Evolutionary conservation across 2,888 invertebrate species (phyloP).

Genomic region (Melanophora roralis): DNA sequence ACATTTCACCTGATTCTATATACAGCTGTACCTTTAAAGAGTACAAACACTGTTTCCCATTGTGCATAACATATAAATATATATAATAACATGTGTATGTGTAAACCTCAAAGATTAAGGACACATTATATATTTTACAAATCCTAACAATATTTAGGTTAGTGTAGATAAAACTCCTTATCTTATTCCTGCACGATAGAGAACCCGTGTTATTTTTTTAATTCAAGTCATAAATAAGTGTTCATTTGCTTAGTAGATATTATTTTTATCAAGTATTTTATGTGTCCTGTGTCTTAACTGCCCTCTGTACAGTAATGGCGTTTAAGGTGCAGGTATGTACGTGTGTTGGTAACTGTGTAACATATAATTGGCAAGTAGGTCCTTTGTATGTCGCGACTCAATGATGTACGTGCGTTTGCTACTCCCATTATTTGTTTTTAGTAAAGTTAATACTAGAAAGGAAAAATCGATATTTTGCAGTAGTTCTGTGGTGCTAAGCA

Average conservation of each 20-base stretch:
- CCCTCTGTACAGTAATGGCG: background rate
- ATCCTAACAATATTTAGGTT: too few species aligned
- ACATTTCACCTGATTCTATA: background rate
- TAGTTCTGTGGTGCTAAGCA: background rate
- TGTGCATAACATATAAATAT: background rate
- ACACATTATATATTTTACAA: too few species aligned
- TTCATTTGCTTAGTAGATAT: conserved; percentile 8
- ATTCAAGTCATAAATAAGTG: conserved; percentile 30
- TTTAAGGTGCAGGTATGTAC: background rate
- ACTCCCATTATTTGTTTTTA: background rate
- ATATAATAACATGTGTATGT: too few species aligned
- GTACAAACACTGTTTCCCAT: background rate
- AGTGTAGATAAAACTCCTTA: too few species aligned
- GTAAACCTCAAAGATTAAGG: too few species aligned
- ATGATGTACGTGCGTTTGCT: background rate
- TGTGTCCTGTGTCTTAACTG: background rate
- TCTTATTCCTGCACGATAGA: background rate
- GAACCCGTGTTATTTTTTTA: conserved; percentile 1
- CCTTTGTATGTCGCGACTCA: background rate
- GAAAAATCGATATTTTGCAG: too few species aligned
- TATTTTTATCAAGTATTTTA: background rate
- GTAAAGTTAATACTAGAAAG: too few species aligned
- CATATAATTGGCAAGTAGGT: background rate
- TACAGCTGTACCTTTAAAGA: background rate
- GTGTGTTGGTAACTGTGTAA: background rate